phyloP scores from a whole-genome alignment of 2,797 vertebrate genomes.

The Perodicticus potto region DNA sequence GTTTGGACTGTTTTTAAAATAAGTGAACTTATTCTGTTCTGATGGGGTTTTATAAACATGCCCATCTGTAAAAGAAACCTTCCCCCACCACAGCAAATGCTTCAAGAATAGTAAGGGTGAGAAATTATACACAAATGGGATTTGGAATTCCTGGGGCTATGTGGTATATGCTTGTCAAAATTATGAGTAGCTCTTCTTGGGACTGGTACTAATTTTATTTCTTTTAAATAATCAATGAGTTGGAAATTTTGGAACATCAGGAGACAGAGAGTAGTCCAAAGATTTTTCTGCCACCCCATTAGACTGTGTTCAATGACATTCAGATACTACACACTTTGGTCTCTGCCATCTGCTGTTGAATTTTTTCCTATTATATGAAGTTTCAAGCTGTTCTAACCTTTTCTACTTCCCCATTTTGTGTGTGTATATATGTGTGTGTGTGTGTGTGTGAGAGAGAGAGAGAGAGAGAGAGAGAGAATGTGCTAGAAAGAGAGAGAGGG shows the following conservation, averaged over 20 bases:
- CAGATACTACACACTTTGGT: slow-evolving; percentile 53
- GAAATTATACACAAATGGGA: background rate
- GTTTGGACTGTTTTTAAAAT: background rate
- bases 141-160: background rate
- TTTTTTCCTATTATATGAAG: slow-evolving; percentile 57
- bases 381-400: slow-evolving; percentile 71
- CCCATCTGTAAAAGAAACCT: background rate
- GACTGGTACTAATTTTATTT: background rate
- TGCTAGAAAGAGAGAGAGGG: too few species aligned
- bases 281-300: slow-evolving; percentile 6
- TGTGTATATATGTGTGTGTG: too few species aligned
- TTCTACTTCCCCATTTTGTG: slow-evolving; percentile 13
- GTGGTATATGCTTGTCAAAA: background rate
- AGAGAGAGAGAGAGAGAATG: too few species aligned
- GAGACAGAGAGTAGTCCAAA: background rate
- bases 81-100: background rate
- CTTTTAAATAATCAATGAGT: background rate
- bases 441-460: background rate
- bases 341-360: slow-evolving; percentile 66
- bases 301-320: slow-evolving; percentile 69
- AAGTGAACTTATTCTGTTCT: background rate
- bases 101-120: background rate
- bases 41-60: background rate
- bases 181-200: background rate
- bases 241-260: background rate